These are phyloP conservation scores for Chaetodon trifasciatus DNA, from an alignment of 2,797 vertebrate species.

Conservation along the genomic window DNA sequence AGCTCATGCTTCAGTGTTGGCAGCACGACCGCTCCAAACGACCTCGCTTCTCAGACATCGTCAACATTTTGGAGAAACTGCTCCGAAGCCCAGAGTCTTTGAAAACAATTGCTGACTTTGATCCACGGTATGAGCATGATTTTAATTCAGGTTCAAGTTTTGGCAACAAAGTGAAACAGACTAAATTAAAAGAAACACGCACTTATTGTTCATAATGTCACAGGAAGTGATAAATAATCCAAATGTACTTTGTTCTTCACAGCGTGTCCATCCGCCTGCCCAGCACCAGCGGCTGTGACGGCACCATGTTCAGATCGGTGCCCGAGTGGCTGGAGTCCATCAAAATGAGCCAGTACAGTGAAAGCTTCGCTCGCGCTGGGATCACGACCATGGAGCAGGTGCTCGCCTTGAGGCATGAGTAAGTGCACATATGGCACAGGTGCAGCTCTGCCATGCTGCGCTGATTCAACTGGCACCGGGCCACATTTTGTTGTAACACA, in stretches of 20 bases:
- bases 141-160: neutral
- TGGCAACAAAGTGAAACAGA: neutral
- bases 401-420: conserved; percentile 94
- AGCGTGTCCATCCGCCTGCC: conserved; percentile 97
- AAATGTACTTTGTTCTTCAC: conserved; percentile 19
- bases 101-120: conserved; percentile 93
- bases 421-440: conserved; percentile 84
- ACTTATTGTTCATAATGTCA: neutral
- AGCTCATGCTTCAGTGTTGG: conserved; percentile 99
- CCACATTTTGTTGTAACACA: conserved; percentile 57
- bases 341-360: conserved; percentile 95
- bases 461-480: conserved; percentile 43
- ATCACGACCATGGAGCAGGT: conserved; percentile 95
- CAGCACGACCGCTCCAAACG: conserved; percentile 92
- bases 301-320: conserved; percentile 91
- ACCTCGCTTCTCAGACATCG: conserved; percentile 92
- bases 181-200: neutral
- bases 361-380: conserved; percentile 91
- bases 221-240: conserved; percentile 24
- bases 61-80: conserved; percentile 97
- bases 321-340: conserved; percentile 97
- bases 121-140: conserved; percentile 87
- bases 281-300: conserved; percentile 93
- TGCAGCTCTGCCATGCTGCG: conserved; percentile 39
- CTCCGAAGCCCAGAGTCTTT: conserved; percentile 92